A percentile compares a stretch with the other conserved stretches of the same genome.
Evolutionary conservation across 2,797 vertebrate species (phyloP).

Genomic region (Micromesistius poutassou): DNA sequence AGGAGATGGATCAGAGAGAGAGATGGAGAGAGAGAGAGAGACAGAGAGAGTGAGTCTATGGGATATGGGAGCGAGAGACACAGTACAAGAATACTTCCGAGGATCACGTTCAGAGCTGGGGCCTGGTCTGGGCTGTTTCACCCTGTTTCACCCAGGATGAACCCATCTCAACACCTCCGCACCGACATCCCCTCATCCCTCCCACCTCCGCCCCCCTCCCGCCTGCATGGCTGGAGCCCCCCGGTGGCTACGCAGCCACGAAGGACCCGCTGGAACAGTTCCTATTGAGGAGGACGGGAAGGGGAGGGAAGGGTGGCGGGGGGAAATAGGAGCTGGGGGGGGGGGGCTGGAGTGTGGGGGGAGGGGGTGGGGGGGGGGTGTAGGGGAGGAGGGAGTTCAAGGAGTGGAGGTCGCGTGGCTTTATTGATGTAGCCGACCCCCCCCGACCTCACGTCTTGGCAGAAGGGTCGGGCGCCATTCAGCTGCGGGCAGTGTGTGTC

Average conservation of each 20-base stretch:
- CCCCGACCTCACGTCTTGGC: slow-evolving; percentile 53
- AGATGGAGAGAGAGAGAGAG: too few relatives aligned
- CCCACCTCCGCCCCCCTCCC: neutral
- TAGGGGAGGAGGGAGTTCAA: slow-evolving; percentile 51
- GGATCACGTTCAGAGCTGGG: neutral
- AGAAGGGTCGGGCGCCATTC: slow-evolving; percentile 62
- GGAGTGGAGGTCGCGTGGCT: slow-evolving; percentile 50
- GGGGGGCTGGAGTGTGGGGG: too few relatives aligned
- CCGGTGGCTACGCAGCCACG: too few relatives aligned
- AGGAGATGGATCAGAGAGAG: neutral
- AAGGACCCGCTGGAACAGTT: too few relatives aligned
- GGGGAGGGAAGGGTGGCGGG: slow-evolving; percentile 28
- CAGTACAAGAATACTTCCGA: neutral
- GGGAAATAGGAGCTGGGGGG: slow-evolving; percentile 38
- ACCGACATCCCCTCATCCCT: too few relatives aligned
- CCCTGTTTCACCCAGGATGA: too few relatives aligned
- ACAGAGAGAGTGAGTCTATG: neutral
- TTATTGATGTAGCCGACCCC: slow-evolving; percentile 62
- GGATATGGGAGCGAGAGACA: neutral
- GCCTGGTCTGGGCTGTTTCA: neutral
- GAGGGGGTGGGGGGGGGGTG: neutral
- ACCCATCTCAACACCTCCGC: neutral
- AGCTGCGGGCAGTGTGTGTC: slow-evolving; percentile 66
- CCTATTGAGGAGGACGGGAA: too few relatives aligned
- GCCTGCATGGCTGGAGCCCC: neutral